A percentile compares a stretch with the other conserved stretches of the same genome.
phyloP scores from a whole-genome alignment of 2,797 vertebrate species.

The Mastacembelus armatus region DNA sequence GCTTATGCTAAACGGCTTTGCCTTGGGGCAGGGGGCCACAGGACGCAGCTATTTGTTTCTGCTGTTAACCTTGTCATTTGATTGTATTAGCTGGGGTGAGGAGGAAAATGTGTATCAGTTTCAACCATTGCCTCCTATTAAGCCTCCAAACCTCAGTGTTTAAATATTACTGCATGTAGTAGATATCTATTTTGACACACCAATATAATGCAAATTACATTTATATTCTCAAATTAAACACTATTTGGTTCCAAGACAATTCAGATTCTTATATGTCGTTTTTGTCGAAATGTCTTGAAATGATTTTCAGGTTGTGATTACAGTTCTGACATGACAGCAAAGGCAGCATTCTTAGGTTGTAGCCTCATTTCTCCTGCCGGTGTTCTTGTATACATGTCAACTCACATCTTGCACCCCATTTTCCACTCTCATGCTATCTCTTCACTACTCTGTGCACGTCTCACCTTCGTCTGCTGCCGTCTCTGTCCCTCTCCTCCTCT shows the following conservation, averaged over 20 bases:
- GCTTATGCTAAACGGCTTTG: constrained; percentile 35
- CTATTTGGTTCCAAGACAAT: neutral
- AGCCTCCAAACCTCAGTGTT: neutral
- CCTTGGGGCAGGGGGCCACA: constrained; percentile 6
- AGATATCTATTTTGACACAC: neutral
- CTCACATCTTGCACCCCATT: constrained; percentile 6
- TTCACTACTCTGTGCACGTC: constrained; percentile 45
- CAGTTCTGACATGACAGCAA: neutral
- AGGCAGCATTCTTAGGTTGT: neutral
- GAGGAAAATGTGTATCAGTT: neutral
- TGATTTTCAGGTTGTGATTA: constrained; percentile 1
- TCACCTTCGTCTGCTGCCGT: constrained; percentile 52
- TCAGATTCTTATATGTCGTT: neutral
- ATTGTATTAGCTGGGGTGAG: constrained; percentile 13
- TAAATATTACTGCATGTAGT: neutral
- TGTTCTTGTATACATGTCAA: constrained; percentile 18
- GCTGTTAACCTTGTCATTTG: constrained; percentile 27
- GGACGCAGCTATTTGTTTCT: constrained; percentile 2
- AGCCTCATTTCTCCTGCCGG: constrained; percentile 2
- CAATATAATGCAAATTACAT: neutral
- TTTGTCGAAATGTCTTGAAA: neutral
- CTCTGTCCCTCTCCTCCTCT: constrained; percentile 28
- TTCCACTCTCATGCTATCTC: constrained; percentile 39
- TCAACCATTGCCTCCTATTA: constrained; percentile 4
- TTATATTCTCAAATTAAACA: neutral